These are phyloP conservation scores for Yasuhikotakia modesta DNA, from an alignment of 2,797 vertebrate species.

Conservation along the genomic window DNA sequence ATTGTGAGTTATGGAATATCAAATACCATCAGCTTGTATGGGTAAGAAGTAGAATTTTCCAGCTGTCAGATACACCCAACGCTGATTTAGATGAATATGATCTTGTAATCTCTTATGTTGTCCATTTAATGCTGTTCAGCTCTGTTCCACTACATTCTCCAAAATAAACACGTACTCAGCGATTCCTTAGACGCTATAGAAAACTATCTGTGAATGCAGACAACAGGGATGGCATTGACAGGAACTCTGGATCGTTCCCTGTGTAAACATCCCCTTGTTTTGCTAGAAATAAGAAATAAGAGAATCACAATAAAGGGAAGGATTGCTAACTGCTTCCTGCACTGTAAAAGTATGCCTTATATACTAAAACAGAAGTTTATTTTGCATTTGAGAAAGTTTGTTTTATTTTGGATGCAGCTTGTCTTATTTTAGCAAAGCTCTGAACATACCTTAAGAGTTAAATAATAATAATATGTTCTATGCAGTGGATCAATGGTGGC, in stretches of 20 bases:
- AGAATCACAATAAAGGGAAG: conserved; percentile 33
- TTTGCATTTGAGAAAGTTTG: background rate
- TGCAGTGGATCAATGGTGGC: conserved; percentile 31
- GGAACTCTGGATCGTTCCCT: conserved; percentile 42
- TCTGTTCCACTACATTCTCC: conserved; percentile 8
- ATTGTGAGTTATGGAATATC: background rate
- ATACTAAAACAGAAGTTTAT: background rate
- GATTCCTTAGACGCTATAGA: conserved; percentile 24
- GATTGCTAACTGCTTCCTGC: background rate
- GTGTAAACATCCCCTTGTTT: conserved; percentile 48
- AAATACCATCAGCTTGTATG: background rate
- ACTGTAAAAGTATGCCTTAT: background rate
- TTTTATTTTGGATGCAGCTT: background rate
- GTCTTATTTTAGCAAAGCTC: background rate
- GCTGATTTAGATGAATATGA: conserved; percentile 28
- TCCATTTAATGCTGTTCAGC: conserved; percentile 19
- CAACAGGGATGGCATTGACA: conserved; percentile 50
- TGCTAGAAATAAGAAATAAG: conserved; percentile 36
- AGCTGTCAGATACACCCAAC: conserved; percentile 16
- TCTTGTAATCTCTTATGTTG: conserved; percentile 23
- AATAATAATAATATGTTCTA: conserved; percentile 40
- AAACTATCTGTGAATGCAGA: conserved; percentile 50
- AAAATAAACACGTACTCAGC: conserved; percentile 11
- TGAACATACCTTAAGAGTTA: conserved; percentile 35
- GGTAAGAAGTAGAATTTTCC: conserved; percentile 6